Percentiles rank a stretch among this genome's conserved stretches.
phyloP scores from a whole-genome alignment of 2,113 vertebrate species.

The Sinocyclocheilus anophthalmus region DNA sequence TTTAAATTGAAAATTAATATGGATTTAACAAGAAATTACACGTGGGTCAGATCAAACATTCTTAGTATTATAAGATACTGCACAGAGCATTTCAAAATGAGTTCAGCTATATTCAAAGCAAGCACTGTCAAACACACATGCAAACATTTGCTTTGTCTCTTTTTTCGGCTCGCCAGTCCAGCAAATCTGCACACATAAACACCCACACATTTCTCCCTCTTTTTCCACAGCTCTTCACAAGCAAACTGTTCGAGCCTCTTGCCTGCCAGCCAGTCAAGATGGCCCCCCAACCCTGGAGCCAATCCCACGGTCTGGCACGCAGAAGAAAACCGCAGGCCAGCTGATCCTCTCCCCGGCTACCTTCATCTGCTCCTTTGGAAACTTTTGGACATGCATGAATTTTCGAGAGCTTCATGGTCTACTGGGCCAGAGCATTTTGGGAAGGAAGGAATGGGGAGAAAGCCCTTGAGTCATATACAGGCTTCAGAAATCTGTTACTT shows the following conservation, averaged over 20 bases:
- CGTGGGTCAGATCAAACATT: neutral
- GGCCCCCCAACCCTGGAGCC: conserved; percentile 78
- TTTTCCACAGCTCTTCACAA: conserved; percentile 60
- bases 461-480: conserved; percentile 43
- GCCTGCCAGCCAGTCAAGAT: conserved; percentile 82
- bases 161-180: conserved; percentile 57
- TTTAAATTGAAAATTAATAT: neutral
- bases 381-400: conserved; percentile 64
- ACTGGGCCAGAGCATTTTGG: conserved; percentile 48
- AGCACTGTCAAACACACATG: conserved; percentile 43
- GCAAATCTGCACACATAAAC: conserved; percentile 62
- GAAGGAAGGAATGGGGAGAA: conserved; percentile 14
- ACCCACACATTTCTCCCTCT: conserved; percentile 72
- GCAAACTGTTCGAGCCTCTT: conserved; percentile 75
- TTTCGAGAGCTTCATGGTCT: conserved; percentile 62
- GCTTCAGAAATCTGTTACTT: conserved; percentile 18
- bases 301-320: conserved; percentile 79
- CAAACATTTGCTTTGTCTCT: conserved; percentile 57
- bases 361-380: conserved; percentile 80
- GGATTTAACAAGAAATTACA: neutral
- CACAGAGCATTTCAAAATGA: neutral
- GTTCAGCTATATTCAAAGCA: conserved; percentile 34
- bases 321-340: conserved; percentile 75
- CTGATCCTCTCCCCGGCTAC: conserved; percentile 73
- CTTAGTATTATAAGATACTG: neutral